Evolutionary conservation across 23 tunicate genomes (phyloP), one percentile per base, ranked within the genome.

Genomic region (Trididemnum miniatum): DNA sequence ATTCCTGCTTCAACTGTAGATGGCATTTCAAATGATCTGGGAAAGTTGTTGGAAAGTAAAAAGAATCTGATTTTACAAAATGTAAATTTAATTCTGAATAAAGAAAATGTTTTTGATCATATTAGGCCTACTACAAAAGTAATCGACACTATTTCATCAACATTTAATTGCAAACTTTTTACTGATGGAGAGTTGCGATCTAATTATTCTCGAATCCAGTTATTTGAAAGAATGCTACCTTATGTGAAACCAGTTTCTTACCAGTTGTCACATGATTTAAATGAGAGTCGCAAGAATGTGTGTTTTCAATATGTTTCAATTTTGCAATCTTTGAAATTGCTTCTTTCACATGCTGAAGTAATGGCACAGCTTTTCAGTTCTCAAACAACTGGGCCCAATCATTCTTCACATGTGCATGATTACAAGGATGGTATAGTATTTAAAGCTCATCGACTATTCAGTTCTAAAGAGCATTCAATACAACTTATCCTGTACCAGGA

Each of bases 271-370:
- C 15, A 12, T 9, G 57, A 49, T 9, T 49, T 49, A n/a, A 49
- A 9, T 49, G 12, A 49, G 18, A 9, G 57, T 9, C 12, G 57
- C 12, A 18, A 12, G 18, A 9, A 4, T 15, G 15, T 37, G 7
- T n/a, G n/a, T n/a, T n/a, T n/a, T 84, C 81, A 74, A 18, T 84
- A 74, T 31, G 35, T 75, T 35, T 51, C 81, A 1, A 84, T 84
- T 25, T 18, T 75, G 2, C 22, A 84, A 32, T 32, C 81, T 23
- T 23, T 84, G 9, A 74, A 59, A 39, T 18, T 35, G 5, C 24
- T 84, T 35, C 75, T 84, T 36, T 34, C 3, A 34, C 26, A 63
- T 35, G 7, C 30, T 34, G 24, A 15, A 24, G 81, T 35, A 23
- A 60, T 15, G 38, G 35, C 60, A 1, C 88, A 84, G 74, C 75